Conservation (phyloP, 2,797 vertebrate genomes). For the Lacerta viridis region DNA sequence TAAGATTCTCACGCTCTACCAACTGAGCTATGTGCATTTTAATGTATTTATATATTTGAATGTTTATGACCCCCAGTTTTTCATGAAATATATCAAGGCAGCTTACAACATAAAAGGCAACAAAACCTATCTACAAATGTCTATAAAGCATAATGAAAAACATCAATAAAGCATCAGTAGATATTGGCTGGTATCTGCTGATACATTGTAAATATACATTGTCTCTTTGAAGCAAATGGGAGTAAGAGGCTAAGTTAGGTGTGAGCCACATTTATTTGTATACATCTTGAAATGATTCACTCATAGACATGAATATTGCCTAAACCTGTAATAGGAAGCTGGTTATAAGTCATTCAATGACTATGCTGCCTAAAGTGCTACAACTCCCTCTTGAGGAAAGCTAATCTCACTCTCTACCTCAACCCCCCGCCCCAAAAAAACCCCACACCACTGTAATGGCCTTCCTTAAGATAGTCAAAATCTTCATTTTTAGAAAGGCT, state of each 20-base stretch:
- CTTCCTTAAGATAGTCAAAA: background rate
- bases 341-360: background rate
- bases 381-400: background rate
- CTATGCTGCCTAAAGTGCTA: background rate
- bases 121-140: no score
- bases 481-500: background rate
- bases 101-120: no score
- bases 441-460: background rate
- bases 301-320: background rate
- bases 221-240: background rate
- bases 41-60: no score
- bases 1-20: no score
- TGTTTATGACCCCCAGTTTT: no score
- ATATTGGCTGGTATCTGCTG: no score
- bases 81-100: no score
- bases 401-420: background rate
- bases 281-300: background rate
- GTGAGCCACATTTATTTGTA: background rate
- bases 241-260: background rate
- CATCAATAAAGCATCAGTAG: no score
- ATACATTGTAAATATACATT: background rate
- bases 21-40: no score
- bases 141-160: no score
- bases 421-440: no score
- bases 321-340: background rate